Evolutionary conservation across 2,888 invertebrate genomes (phyloP), one percentile per base, ranked within the genome.

Genomic region (Ptycholaimellus sp.): DNA sequence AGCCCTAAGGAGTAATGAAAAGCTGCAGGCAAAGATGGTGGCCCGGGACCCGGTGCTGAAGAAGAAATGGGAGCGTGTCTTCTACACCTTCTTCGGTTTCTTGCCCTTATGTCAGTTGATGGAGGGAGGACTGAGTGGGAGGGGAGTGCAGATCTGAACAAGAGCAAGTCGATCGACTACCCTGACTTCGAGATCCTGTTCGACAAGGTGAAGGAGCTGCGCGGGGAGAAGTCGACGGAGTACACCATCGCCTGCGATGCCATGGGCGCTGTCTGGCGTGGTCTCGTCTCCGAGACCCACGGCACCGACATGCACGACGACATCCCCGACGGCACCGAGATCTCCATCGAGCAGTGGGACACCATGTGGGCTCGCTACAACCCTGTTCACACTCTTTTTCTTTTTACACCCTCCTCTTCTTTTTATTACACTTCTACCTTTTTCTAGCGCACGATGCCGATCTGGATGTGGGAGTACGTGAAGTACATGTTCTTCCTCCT

Each of bases 71-170:
- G 42, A 42, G 14, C 32, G 35, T 13, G 37, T 42, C 13, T 42
- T 42, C 35, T 40, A 40, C 40, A 40, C 31, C 7, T 42, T 42
- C 31, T 40, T 42, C 33, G 42, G 42, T 40, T 19, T n/a, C n/a
- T 9, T 25, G 25, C 25, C 7, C 7, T 25, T 25, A 9, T 25
- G 25, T 25, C 25, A 25, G 25, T 25, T 25, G 7, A 9, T 25
- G 7, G 25, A 9, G 13, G 7, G 30, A n/a, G n/a, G n/a, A n/a
- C 30, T 30, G n/a, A n/a, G n/a, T n/a, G n/a, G n/a, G n/a, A 7
- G 3, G 5, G 16, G 2, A 6, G 38, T 38, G 21, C 32, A 42
- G 42, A 42, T 33, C 28, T 30, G 13, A 42, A 42, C 34, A 3
- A 17, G 9, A 40, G 36, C 38, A 35, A 35, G n/a, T 17, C 14